Percentiles rank a stretch among this genome's conserved stretches.
phyloP scores from a whole-genome alignment of 2,888 invertebrate species.

The Sphinx pinastri region DNA sequence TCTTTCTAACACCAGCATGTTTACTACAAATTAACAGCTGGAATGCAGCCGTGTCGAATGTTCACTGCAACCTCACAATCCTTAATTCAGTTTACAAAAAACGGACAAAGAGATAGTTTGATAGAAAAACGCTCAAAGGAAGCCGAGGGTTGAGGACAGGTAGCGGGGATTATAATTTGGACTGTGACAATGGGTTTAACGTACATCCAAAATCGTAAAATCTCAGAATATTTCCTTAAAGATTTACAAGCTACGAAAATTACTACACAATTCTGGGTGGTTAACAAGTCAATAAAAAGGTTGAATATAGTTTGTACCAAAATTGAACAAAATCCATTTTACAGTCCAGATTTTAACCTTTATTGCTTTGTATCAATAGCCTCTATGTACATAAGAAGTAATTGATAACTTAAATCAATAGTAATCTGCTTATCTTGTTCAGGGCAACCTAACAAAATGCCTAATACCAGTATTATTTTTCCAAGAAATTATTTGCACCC shows the following conservation, averaged over 20 bases:
- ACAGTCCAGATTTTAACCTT: neutral
- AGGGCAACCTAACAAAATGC: no score
- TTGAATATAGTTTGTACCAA: neutral
- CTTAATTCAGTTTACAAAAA: slow-evolving; percentile 74
- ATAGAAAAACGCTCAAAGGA: slow-evolving; percentile 66
- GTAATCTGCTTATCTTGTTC: no score
- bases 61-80: slow-evolving; percentile 74
- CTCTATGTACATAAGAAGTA: no score
- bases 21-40: slow-evolving; percentile 70
- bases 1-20: slow-evolving; percentile 37
- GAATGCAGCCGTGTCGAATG: slow-evolving; percentile 77
- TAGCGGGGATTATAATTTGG: slow-evolving; percentile 63
- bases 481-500: neutral
- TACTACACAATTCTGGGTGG: neutral
- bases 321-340: neutral
- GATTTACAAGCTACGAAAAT: slow-evolving; percentile 6
- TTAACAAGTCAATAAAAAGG: neutral
- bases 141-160: slow-evolving; percentile 76
- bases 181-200: slow-evolving; percentile 37
- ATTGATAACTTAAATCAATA: no score
- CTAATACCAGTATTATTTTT: neutral
- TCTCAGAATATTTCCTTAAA: slow-evolving; percentile 4
- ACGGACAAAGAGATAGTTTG: slow-evolving; percentile 59
- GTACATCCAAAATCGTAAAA: slow-evolving; percentile 26
- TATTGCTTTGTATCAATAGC: neutral